Conservation (phyloP, 2,797 vertebrate genomes). For the Rhabdophis nuchalis region DNA sequence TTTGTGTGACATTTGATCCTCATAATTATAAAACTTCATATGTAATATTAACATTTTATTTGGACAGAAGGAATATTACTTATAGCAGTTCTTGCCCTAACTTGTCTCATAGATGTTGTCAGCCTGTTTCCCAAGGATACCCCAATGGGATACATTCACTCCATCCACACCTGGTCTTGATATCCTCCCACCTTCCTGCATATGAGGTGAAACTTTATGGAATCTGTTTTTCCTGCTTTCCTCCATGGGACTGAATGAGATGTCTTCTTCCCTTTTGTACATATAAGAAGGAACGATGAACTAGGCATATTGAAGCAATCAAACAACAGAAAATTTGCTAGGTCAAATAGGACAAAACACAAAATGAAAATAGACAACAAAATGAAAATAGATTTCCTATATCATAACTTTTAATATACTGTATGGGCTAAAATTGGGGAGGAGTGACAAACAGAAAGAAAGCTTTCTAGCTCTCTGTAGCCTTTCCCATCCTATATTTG, state of each 20-base stretch:
- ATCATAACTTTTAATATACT: not conserved
- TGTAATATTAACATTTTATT: not conserved
- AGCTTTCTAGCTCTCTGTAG: not conserved
- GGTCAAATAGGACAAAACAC: not conserved
- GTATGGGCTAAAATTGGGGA: not conserved
- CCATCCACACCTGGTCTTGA: conserved; percentile 67
- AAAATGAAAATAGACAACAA: not conserved
- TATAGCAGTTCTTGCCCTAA: conserved; percentile 45
- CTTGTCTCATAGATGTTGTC: conserved; percentile 19
- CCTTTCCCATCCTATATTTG: not conserved
- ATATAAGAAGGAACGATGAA: not conserved
- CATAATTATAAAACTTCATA: not conserved
- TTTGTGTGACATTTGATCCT: not conserved
- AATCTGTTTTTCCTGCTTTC: not conserved
- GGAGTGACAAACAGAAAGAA: not conserved
- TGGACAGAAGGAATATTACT: conserved; percentile 52
- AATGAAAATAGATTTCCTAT: not conserved
- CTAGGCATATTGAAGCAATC: not conserved
- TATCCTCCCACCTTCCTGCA: conserved; percentile 80
- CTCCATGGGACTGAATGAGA: not conserved
- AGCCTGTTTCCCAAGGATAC: not conserved
- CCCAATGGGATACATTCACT: not conserved
- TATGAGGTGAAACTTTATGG: conserved; percentile 74
- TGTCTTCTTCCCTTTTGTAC: not conserved
- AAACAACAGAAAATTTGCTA: not conserved